Base-by-base conservation (phyloP, 2,797 vertebrate genomes). In the Enteromius anoplus region DNA sequence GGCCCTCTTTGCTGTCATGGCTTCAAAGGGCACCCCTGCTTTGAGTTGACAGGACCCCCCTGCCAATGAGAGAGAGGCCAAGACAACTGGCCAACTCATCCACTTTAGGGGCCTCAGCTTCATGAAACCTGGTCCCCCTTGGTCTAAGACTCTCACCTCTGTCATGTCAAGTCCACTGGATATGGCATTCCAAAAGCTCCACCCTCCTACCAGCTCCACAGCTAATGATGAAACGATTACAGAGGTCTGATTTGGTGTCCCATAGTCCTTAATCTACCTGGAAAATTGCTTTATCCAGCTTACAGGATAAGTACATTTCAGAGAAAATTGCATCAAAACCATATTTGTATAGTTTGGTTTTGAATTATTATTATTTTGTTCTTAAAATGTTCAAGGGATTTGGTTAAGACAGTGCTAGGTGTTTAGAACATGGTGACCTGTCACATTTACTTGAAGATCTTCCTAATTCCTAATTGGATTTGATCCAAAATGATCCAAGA, bases 41-140 rank as follows among this genome's bases (percentile, higher is more conserved):
- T 82, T 89, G 89, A 92, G 84, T 84, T 90, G 88, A 88, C 84
- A 78, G 89, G 91, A 92, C 90, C 91, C 90, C 90, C 89, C 86
- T 90, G 85, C 82, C 77, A 81, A 58, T 78, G 34, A 88, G 85
- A 85, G 64, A 42, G 75, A 81, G 89, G 86, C 51, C 60, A 71
- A 80, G 80, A 86, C 80, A 85, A 80, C 75, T 47, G 29, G 55
- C 69, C 83, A 66, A 75, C 78, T 69, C 42, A 84, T 83, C 55
- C 64, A 23, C 51, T 80, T 80, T 68, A 75, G 71, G 71, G 49
- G 53, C 80, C 77, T 55, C 37, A 7, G 10, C 29, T 34, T 64
- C 32, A 32, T 26, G n/a, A 40, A 81, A 5, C 42, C 19, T 42
- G 34, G 53, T 65, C 53, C 45, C 51, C 37, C 9, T 37, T 62